phyloP scores from a whole-genome alignment of 2,113 vertebrate genomes.

The Manacus vitellinus region DNA sequence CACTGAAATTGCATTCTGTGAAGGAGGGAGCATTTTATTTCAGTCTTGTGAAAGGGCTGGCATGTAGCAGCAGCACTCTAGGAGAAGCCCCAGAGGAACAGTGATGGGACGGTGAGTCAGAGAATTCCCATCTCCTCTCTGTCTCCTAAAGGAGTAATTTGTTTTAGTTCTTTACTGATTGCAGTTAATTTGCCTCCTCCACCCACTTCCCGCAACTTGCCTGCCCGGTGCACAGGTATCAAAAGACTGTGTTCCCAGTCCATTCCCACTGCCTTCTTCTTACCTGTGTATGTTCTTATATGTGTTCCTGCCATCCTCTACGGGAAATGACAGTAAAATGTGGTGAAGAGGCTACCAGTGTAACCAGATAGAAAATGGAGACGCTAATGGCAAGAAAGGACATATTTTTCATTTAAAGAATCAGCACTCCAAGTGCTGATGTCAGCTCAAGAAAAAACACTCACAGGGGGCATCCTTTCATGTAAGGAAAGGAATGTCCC shows the following conservation, averaged over 20 bases:
- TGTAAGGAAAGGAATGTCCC: not conserved
- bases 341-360: not conserved
- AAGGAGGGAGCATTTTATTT: conserved; percentile 5
- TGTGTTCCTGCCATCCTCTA: fast-evolving
- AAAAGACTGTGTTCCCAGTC: not conserved
- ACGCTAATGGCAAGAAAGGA: not conserved
- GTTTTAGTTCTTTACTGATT: conserved; percentile 17
- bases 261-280: not conserved
- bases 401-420: not conserved
- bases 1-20: not conserved
- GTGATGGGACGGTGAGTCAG: conserved; percentile 5
- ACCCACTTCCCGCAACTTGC: not conserved
- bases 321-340: not conserved
- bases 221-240: not conserved
- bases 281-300: not conserved
- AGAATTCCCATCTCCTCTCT: conserved; percentile 38
- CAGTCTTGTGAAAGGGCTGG: not conserved
- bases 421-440: not conserved
- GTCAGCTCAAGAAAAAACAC: not conserved
- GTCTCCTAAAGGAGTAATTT: conserved; percentile 19
- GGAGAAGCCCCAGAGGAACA: conserved; percentile 2
- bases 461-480: not conserved
- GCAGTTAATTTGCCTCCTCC: conserved; percentile 25
- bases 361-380: not conserved
- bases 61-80: not conserved